Evolutionary conservation across 35 echinoderm and acorn worm species (phyloP).

Genomic region (Eucidaris tribuloides): DNA sequence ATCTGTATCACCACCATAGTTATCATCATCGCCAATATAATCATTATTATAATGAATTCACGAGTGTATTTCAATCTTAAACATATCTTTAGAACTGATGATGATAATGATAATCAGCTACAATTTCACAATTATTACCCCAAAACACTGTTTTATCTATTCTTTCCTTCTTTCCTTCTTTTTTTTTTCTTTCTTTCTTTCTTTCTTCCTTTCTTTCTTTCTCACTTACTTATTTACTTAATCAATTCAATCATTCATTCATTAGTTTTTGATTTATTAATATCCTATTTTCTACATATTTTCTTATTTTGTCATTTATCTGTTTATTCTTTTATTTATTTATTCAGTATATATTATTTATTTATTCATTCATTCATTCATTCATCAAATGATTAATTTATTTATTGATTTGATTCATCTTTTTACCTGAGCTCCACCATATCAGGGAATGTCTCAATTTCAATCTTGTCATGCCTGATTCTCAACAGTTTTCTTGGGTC

Average conservation of each 20-base stretch:
- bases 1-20: no score
- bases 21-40: no score
- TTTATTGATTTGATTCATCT: neutral
- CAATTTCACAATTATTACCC: neutral
- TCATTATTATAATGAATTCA: no score
- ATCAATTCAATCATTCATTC: no score
- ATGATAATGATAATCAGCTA: neutral
- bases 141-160: neutral
- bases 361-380: neutral
- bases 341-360: no score
- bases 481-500: conserved; percentile 44
- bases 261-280: no score
- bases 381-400: neutral
- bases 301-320: no score
- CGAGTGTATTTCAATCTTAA: no score
- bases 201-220: neutral
- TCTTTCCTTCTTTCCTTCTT: neutral
- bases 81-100: neutral
- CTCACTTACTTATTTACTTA: no score
- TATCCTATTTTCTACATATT: no score
- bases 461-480: conserved; percentile 62
- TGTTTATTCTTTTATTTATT: no score
- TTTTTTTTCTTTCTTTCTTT: neutral
- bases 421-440: conserved; percentile 76
- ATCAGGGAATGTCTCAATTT: conserved; percentile 54